phyloP scores from a whole-genome alignment of 2,888 invertebrate genomes.

The Oxycera nigricornis region DNA sequence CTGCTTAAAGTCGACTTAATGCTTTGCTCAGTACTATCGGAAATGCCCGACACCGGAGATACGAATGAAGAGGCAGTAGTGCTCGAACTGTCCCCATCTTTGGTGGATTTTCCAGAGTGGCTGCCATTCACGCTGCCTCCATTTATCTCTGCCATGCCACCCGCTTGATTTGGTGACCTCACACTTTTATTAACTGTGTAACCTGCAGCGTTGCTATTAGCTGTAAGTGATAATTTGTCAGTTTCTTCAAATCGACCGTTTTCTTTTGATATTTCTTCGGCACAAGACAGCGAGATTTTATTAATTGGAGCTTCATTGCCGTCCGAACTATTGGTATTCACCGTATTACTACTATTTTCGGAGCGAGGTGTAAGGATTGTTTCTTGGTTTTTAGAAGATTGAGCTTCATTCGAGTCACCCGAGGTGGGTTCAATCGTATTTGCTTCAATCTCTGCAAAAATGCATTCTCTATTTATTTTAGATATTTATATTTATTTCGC shows the following conservation, averaged over 20 bases:
- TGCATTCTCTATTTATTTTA: background rate
- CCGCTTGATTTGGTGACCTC: background rate
- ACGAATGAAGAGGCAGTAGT: constrained; percentile 25
- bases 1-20: constrained; percentile 29
- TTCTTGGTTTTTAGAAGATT: constrained; percentile 22
- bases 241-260: constrained; percentile 13
- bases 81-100: constrained; percentile 19
- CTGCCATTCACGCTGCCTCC: background rate
- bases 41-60: constrained; percentile 27
- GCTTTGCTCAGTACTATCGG: constrained; percentile 13
- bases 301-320: background rate
- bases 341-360: background rate
- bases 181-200: background rate
- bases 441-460: constrained; percentile 32
- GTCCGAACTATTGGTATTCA: background rate
- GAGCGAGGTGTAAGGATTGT: background rate
- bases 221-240: constrained; percentile 41
- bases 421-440: constrained; percentile 2
- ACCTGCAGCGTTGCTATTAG: constrained; percentile 22
- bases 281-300: background rate
- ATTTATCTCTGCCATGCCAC: background rate
- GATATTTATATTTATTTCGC: background rate
- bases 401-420: constrained; percentile 25
- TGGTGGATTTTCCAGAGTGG: background rate
- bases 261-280: background rate